A percentile compares a stretch with the other conserved stretches of the same genome.
Evolutionary conservation across 2,113 vertebrate genomes (phyloP).

Genomic region (Lanius collurio): DNA sequence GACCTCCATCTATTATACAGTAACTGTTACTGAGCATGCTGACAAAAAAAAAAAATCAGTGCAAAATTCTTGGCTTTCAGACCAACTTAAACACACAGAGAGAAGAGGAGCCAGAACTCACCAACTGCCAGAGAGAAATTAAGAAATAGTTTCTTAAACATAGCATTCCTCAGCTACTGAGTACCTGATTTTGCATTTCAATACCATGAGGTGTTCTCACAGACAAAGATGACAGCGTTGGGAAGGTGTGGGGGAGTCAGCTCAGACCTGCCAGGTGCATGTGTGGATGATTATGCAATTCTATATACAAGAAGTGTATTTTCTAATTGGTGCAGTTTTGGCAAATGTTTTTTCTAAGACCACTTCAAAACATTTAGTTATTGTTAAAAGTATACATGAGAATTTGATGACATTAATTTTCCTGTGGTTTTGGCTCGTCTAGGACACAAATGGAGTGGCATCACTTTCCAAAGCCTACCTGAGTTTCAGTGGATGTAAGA

Average conservation of each 20-base stretch:
- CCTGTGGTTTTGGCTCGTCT: neutral
- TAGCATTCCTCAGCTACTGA: neutral
- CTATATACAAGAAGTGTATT: neutral
- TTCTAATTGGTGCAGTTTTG: neutral
- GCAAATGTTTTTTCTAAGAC: neutral
- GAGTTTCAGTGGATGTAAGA: constrained; percentile 81
- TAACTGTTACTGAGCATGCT: neutral
- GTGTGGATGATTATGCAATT: neutral
- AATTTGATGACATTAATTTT: neutral
- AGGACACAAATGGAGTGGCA: neutral
- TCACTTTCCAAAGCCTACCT: constrained; percentile 67
- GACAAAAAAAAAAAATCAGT: neutral
- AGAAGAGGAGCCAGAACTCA: neutral
- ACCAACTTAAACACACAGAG: neutral
- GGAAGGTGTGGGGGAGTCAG: rapidly evolving
- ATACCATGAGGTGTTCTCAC: neutral
- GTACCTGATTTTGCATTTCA: neutral
- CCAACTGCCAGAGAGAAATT: neutral
- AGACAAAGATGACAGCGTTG: rapidly evolving
- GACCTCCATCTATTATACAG: neutral
- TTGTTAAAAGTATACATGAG: neutral
- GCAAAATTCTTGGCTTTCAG: neutral
- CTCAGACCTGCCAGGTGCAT: neutral
- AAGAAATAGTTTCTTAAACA: neutral
- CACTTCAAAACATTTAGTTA: neutral